Evolutionary conservation across 1,140 invertebrate species (phyloP).

Genomic region (Limonius californicus): DNA sequence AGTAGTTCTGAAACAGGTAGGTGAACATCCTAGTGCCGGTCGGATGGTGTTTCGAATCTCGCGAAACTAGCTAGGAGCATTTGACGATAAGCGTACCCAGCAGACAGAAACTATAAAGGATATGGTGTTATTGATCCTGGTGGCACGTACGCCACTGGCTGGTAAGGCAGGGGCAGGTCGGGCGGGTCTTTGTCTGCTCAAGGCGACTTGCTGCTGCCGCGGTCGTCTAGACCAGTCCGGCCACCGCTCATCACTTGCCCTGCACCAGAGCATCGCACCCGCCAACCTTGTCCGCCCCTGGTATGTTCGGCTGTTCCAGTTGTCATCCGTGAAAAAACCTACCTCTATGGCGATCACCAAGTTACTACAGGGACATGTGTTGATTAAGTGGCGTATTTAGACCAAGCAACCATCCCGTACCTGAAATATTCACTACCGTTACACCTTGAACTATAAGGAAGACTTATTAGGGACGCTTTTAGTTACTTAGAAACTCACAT

Average conservation of each 20-base stretch:
- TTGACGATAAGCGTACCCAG: neutral
- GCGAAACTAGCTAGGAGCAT: neutral
- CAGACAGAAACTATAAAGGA: constrained; percentile 1
- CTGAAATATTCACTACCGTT: too few species aligned
- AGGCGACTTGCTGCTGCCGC: constrained; percentile 24
- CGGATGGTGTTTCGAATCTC: neutral
- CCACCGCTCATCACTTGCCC: constrained; percentile 18
- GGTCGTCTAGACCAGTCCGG: constrained; percentile 17
- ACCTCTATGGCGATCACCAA: too few species aligned
- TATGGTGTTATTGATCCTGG: neutral
- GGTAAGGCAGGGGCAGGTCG: constrained; percentile 15
- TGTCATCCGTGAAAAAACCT: too few species aligned
- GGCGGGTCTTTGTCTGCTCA: constrained; percentile 23
- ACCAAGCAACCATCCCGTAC: too few species aligned
- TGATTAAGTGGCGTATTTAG: too few species aligned
- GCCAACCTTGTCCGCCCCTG: neutral
- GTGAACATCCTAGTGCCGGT: neutral
- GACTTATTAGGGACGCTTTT: too few species aligned
- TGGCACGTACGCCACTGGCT: constrained; percentile 20
- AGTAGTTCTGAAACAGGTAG: neutral
- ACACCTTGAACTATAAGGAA: too few species aligned
- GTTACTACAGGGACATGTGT: too few species aligned
- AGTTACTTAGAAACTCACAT: too few species aligned
- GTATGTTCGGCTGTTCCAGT: too few species aligned
- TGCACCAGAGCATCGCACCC: neutral